Evolutionary conservation across 2,113 vertebrate species (phyloP), one percentile per base, ranked within the genome.

Genomic region (Corydoras sp.): DNA sequence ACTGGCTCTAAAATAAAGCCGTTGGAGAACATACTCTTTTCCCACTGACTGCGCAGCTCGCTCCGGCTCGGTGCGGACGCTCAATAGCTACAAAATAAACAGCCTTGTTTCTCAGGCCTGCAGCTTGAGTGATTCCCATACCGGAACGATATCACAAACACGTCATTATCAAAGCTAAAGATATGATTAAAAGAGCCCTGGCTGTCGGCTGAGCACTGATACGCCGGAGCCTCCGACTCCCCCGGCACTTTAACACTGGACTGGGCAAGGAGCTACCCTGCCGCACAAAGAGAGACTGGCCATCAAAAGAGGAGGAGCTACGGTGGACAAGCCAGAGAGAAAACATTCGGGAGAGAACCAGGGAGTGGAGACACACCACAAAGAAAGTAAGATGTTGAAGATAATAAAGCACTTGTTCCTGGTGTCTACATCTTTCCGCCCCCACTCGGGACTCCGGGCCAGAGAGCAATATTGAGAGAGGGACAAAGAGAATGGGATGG

Each of bases 1-100:
- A 81, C 74, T 78, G 72, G 81, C 66, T 83, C 76, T 77, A 84
- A 86, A 86, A 90, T 83, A 85, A 85, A 89, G 88, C 85, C 81
- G 80, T 79, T 80, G 82, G 80, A 87, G 76, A 84, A 85, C 87
- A 83, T 49, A 79, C 87, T 86, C 87, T 89, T 90, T 76, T 67
- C 66, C 88, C 85, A 88, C 86, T 89, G 87, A 87, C 86, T 55
- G 86, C 87, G 85, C 88, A 78, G 77, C 86, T 84, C 88, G 88
- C 80, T 85, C 86, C 85, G 86, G 83, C 85, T 89, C 84, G 89
- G 89, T 87, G 85, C 82, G 88, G 86, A 86, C 81, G 88, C 85
- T 88, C 87, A 89, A 86, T 80, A 84, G 86, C 87, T 74, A 86
- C 85, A 90, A 88, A 91, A 91, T 88, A 85, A 88, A 87, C 84